Evolutionary conservation across 2,113 vertebrate species (phyloP).

Genomic region (Verasper variegatus): DNA sequence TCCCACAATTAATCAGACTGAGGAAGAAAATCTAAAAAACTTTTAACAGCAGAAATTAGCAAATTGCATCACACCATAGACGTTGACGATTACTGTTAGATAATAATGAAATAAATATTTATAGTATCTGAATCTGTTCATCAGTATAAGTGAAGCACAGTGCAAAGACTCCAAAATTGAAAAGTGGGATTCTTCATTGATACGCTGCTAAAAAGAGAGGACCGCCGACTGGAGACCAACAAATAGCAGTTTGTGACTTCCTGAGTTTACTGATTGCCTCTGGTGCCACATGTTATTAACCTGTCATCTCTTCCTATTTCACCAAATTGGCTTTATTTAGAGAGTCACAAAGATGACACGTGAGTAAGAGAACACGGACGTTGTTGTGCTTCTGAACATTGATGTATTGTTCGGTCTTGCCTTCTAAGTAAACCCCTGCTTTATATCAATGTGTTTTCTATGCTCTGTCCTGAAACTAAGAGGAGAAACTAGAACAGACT

Average conservation of each 20-base stretch:
- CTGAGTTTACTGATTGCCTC: background rate
- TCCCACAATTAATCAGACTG: background rate
- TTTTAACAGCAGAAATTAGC: too few species aligned
- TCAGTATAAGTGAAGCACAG: slow-evolving; percentile 40
- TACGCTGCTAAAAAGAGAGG: slow-evolving; percentile 4
- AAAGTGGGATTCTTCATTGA: slow-evolving; percentile 12
- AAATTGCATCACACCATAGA: too few species aligned
- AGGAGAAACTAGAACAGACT: slow-evolving; percentile 7
- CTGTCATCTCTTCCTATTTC: background rate
- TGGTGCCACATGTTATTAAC: background rate
- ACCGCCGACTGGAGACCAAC: background rate
- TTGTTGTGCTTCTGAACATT: background rate
- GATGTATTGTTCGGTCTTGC: background rate
- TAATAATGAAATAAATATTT: slow-evolving; percentile 61
- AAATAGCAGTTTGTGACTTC: slow-evolving; percentile 23
- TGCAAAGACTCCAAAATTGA: slow-evolving; percentile 38
- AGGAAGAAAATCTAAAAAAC: background rate
- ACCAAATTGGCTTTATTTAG: background rate
- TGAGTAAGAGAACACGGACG: background rate
- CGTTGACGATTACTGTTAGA: slow-evolving; percentile 2
- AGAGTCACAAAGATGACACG: slow-evolving; percentile 1
- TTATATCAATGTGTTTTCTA: background rate
- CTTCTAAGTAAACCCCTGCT: too few species aligned
- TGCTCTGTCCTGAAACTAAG: slow-evolving; percentile 3
- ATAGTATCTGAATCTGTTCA: slow-evolving; percentile 11